Conservation (phyloP, 2,888 invertebrate genomes). For the Drosophila macrospina region DNA sequence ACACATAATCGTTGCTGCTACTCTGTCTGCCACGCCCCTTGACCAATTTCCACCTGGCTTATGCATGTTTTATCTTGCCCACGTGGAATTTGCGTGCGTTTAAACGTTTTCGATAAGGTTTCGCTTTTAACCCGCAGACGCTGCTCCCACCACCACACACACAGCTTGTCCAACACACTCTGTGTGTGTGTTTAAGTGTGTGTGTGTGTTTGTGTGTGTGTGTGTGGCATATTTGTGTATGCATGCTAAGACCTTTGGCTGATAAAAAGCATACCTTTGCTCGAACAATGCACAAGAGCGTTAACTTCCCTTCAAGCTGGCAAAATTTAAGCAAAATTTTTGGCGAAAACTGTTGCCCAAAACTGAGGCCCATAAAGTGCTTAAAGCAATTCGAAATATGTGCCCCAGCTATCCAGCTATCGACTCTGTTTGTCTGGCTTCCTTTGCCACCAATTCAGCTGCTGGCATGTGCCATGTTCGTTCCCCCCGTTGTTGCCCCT, state of each 20-base stretch:
- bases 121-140: slow-evolving; percentile 80
- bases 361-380: slow-evolving; percentile 53
- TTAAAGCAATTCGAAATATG: slow-evolving; percentile 51
- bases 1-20: slow-evolving; percentile 11
- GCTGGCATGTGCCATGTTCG: not conserved
- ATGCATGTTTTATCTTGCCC: slow-evolving; percentile 81
- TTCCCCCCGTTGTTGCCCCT: slow-evolving; percentile 8
- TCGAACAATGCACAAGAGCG: slow-evolving; percentile 64
- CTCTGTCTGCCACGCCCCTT: slow-evolving; percentile 45
- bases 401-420: slow-evolving; percentile 25
- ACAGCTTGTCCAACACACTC: slow-evolving; percentile 2
- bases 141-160: slow-evolving; percentile 10
- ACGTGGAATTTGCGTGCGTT: slow-evolving; percentile 82
- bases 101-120: slow-evolving; percentile 82
- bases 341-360: slow-evolving; percentile 42
- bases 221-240: slow-evolving; percentile 75
- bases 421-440: slow-evolving; percentile 38
- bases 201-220: slow-evolving; percentile 38
- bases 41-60: slow-evolving; percentile 63
- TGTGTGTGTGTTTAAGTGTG: slow-evolving; percentile 26
- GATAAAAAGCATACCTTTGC: slow-evolving; percentile 77
- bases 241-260: slow-evolving; percentile 79
- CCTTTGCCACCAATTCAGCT: not conserved
- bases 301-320: slow-evolving; percentile 38
- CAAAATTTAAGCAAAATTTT: slow-evolving; percentile 45